These are phyloP conservation scores for Diabrotica balteata DNA, from an alignment of 2,888 invertebrate species.

Conservation along the genomic window DNA sequence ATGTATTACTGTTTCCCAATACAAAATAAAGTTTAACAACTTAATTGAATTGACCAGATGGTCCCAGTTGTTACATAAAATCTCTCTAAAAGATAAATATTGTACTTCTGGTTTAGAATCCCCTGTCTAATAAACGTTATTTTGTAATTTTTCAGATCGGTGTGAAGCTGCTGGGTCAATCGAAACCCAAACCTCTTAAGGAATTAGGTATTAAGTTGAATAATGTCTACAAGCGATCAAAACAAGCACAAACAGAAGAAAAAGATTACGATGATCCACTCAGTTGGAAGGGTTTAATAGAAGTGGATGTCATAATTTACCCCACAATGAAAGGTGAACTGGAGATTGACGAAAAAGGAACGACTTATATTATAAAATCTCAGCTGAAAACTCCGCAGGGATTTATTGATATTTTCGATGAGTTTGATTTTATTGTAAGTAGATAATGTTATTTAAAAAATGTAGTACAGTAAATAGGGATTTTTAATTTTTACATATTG, in stretches of 20 bases:
- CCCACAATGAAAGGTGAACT: conserved; percentile 66
- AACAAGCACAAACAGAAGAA: conserved; percentile 46
- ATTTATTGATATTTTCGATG: conserved; percentile 65
- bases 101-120: too few species aligned
- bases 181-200: conserved; percentile 56
- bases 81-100: too few species aligned
- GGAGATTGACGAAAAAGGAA: conserved; percentile 65
- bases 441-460: not conserved
- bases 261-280: conserved; percentile 61
- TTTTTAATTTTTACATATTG: too few species aligned
- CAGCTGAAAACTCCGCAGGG: conserved; percentile 65
- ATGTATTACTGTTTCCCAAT: too few species aligned
- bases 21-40: too few species aligned
- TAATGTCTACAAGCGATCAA: conserved; percentile 50
- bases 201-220: conserved; percentile 56
- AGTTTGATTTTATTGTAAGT: conserved; percentile 65
- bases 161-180: conserved; percentile 55
- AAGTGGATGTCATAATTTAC: conserved; percentile 66
- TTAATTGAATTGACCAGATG: too few species aligned
- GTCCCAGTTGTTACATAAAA: too few species aligned
- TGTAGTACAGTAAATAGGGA: too few species aligned
- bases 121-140: not conserved
- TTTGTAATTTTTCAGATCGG: conserved; percentile 56
- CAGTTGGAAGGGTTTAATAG: conserved; percentile 65
- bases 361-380: conserved; percentile 65